Evolutionary conservation across 2,797 vertebrate genomes (phyloP).

Genomic region (Astyanax mexicanus): DNA sequence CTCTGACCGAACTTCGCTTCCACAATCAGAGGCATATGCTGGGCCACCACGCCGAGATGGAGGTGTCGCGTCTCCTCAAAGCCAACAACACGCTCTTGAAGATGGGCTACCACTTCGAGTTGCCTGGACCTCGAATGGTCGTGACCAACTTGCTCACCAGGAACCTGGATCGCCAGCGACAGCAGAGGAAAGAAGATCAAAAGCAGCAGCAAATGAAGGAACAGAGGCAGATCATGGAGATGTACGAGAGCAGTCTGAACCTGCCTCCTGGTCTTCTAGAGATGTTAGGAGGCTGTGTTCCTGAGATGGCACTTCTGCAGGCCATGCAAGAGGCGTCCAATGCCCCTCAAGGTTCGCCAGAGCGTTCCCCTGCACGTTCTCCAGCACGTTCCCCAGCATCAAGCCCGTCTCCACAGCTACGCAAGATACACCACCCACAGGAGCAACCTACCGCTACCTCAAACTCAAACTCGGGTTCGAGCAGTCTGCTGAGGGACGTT

Average conservation of each 20-base stretch:
- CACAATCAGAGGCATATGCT: constrained; percentile 98
- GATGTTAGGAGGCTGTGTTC: constrained; percentile 86
- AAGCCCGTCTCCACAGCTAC: constrained; percentile 45
- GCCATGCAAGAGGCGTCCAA: constrained; percentile 52
- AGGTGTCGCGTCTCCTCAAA: constrained; percentile 93
- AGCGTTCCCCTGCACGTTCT: constrained; percentile 26
- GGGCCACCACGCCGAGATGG: constrained; percentile 97
- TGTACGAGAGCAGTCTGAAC: constrained; percentile 88
- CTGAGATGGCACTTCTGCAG: constrained; percentile 74
- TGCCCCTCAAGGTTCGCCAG: constrained; percentile 4
- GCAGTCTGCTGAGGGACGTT: constrained; percentile 77
- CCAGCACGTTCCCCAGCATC: constrained; percentile 32
- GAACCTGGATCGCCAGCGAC: constrained; percentile 92
- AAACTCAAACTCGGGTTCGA: constrained; percentile 66
- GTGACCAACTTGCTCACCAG: constrained; percentile 95
- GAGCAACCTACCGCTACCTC: constrained; percentile 45
- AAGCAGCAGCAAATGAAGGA: constrained; percentile 87
- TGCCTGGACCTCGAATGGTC: constrained; percentile 95
- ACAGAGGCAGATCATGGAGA: constrained; percentile 85
- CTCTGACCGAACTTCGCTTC: constrained; percentile 92
- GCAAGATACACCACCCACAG: constrained; percentile 59
- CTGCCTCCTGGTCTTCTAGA: constrained; percentile 89
- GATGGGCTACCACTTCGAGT: constrained; percentile 97
- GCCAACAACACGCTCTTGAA: constrained; percentile 95
- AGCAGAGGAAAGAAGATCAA: constrained; percentile 92